These are phyloP conservation scores for Ericerus pela DNA, from an alignment of 1,140 invertebrate genomes.

Conservation along the genomic window DNA sequence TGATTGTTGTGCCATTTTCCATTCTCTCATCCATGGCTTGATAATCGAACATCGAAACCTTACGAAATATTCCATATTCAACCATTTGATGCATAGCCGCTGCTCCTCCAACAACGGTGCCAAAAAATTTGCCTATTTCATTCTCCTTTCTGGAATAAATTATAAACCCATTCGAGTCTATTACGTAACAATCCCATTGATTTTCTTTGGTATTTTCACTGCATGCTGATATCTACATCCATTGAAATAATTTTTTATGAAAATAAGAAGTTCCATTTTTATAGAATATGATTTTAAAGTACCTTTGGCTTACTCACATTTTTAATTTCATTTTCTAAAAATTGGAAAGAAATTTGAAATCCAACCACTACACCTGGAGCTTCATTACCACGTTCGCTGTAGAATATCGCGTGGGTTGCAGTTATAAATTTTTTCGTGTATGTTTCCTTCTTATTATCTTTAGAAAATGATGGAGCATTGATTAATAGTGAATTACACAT, in stretches of 20 bases:
- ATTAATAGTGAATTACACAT: not conserved
- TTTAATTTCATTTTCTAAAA: constrained; percentile 48
- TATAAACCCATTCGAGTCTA: constrained; percentile 83
- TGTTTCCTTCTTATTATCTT: no score
- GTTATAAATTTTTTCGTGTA: constrained; percentile 52
- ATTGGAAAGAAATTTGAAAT: constrained; percentile 56
- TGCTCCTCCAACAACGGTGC: constrained; percentile 49
- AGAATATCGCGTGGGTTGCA: constrained; percentile 69
- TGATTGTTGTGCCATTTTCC: constrained; percentile 28
- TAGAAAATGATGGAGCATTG: not conserved
- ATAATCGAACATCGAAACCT: constrained; percentile 68
- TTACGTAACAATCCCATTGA: constrained; percentile 61
- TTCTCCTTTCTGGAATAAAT: constrained; percentile 52
- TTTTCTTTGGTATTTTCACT: not conserved
- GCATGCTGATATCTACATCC: not conserved
- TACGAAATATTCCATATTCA: constrained; percentile 52
- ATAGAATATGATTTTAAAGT: not conserved
- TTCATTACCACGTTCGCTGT: constrained; percentile 53
- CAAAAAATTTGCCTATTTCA: constrained; percentile 69
- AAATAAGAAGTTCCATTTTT: not conserved
- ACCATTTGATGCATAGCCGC: constrained; percentile 64
- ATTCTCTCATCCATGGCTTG: constrained; percentile 54
- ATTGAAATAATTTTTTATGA: not conserved
- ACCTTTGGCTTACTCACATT: constrained; percentile 39
- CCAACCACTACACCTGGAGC: constrained; percentile 79